Evolutionary conservation across 2,797 vertebrate genomes (phyloP).

Genomic region (Pipistrellus kuhlii): DNA sequence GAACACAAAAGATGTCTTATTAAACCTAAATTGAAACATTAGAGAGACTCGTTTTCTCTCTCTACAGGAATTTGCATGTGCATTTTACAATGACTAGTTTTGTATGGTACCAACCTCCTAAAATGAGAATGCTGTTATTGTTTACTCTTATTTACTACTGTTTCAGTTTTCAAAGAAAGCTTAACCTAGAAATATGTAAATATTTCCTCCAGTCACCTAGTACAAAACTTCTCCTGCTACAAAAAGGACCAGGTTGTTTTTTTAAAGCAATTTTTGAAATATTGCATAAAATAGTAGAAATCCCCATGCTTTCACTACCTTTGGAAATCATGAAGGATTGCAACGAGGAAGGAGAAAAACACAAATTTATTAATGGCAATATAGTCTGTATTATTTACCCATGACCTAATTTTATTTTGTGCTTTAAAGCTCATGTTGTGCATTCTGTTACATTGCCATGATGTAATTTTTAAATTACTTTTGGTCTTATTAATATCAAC

Average conservation of each 20-base stretch:
- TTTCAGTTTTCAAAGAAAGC: constrained; percentile 42
- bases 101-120: background rate
- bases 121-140: background rate
- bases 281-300: constrained; percentile 18
- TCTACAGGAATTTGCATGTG: background rate
- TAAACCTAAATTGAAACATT: background rate
- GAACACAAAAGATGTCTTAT: constrained; percentile 35
- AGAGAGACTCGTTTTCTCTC: background rate
- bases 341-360: background rate
- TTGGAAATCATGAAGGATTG: background rate
- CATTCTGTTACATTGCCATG: background rate
- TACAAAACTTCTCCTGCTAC: constrained; percentile 8
- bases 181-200: constrained; percentile 36
- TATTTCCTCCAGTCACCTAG: background rate
- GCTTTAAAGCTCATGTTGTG: constrained; percentile 13
- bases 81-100: background rate
- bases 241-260: background rate
- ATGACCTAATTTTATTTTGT: constrained; percentile 47
- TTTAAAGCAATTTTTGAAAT: background rate
- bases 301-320: background rate
- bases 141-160: background rate
- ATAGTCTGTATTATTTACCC: background rate
- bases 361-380: background rate
- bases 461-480: constrained; percentile 34
- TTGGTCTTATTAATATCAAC: background rate